A percentile compares a stretch with the other conserved stretches of the same genome.
Conservation (phyloP, 2,888 invertebrate species). For the Dicycla oo region DNA sequence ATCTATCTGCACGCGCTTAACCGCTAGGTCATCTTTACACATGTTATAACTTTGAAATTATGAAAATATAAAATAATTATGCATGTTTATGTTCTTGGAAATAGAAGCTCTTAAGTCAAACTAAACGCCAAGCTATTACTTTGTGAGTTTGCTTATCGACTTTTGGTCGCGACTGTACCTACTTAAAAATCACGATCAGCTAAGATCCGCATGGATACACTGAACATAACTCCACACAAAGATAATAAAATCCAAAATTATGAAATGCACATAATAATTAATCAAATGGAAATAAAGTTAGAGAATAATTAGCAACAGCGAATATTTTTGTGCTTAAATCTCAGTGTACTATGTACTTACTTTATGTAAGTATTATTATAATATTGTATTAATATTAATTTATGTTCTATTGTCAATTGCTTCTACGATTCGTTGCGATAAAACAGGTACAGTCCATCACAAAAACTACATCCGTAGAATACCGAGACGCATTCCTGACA, state of each 20-base stretch:
- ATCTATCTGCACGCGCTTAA: too few relatives aligned
- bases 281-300: background rate
- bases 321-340: background rate
- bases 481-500: too few relatives aligned
- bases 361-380: background rate
- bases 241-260: background rate
- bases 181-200: background rate
- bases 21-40: too few relatives aligned
- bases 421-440: background rate
- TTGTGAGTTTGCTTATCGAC: too few relatives aligned
- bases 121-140: too few relatives aligned
- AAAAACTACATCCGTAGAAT: background rate
- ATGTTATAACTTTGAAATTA: too few relatives aligned
- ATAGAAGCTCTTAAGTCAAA: too few relatives aligned
- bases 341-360: background rate
- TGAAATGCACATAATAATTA: background rate
- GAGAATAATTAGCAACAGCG: slow-evolving; percentile 2
- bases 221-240: background rate
- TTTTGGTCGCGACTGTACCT: too few relatives aligned
- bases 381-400: slow-evolving; percentile 15
- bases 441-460: background rate
- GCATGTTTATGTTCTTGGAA: too few relatives aligned
- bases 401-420: slow-evolving; percentile 8
- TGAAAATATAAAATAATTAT: too few relatives aligned
- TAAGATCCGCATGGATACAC: background rate